phyloP scores from a whole-genome alignment of 2,797 vertebrate genomes.

The Gymnocypris eckloni region DNA sequence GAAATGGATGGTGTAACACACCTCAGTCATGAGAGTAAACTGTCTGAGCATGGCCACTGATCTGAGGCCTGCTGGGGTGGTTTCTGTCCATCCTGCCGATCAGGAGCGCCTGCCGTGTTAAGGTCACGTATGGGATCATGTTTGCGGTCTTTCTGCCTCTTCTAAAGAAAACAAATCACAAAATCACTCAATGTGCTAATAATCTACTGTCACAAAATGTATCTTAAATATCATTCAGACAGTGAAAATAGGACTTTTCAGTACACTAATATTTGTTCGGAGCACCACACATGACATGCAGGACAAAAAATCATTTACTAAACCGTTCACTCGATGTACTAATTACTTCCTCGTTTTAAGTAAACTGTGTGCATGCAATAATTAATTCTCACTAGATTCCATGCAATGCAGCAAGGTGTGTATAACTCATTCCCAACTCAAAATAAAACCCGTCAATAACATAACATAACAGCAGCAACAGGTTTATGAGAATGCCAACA shows the following conservation, averaged over 20 bases:
- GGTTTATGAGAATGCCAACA: too few relatives aligned
- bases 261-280: not conserved
- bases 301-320: too few relatives aligned
- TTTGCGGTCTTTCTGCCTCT: constrained; percentile 77
- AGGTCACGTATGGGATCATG: constrained; percentile 71
- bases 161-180: constrained; percentile 66
- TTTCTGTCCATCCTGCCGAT: constrained; percentile 52
- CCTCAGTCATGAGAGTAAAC: constrained; percentile 22
- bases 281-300: not conserved
- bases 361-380: too few relatives aligned
- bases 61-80: constrained; percentile 40
- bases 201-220: not conserved
- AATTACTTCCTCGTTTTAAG: too few relatives aligned
- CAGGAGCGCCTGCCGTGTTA: constrained; percentile 59
- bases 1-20: constrained; percentile 27
- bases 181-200: not conserved
- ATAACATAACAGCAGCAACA: too few relatives aligned
- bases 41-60: constrained; percentile 40
- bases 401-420: too few relatives aligned
- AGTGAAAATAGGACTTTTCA: not conserved
- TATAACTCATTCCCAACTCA: too few relatives aligned
- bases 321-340: too few relatives aligned
- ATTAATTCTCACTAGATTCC: too few relatives aligned
- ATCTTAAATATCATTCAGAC: not conserved
- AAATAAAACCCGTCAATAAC: too few relatives aligned